A percentile compares a stretch with the other conserved stretches of the same genome.
These are phyloP conservation scores for Mionectes macconnelli DNA, from an alignment of 2,113 vertebrate species.

Conservation along the genomic window DNA sequence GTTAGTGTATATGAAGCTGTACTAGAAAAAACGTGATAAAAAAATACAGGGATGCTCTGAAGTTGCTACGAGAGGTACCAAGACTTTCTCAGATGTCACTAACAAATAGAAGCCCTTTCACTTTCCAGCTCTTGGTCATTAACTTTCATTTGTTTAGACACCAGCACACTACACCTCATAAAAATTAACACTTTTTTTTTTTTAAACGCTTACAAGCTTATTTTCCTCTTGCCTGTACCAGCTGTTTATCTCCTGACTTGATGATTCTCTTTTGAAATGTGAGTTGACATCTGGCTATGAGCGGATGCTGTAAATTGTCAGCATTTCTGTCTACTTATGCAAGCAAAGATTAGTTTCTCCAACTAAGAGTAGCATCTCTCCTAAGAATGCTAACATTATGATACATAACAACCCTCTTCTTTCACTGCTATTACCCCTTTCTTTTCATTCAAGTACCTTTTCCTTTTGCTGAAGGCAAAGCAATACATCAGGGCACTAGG, in stretches of 20 bases:
- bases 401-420: conserved; percentile 38
- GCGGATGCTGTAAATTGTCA: conserved; percentile 59
- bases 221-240: conserved; percentile 52
- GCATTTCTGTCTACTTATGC: conserved; percentile 62
- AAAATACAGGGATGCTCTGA: background rate
- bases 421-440: conserved; percentile 12
- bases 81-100: background rate
- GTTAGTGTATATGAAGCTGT: background rate
- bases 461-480: conserved; percentile 23
- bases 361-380: conserved; percentile 28
- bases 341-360: conserved; percentile 52
- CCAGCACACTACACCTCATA: conserved; percentile 34
- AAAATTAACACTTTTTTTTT: conserved; percentile 58
- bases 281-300: conserved; percentile 58
- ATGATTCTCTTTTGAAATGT: conserved; percentile 61
- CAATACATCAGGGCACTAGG: conserved; percentile 7
- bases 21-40: background rate
- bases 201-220: conserved; percentile 63
- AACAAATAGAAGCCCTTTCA: background rate
- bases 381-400: conserved; percentile 37
- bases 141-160: conserved; percentile 47
- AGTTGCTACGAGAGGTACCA: background rate
- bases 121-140: background rate
- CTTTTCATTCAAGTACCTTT: conserved; percentile 33
- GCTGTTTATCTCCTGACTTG: conserved; percentile 63